Evolutionary conservation across 2,797 vertebrate genomes (phyloP), one percentile per base, ranked within the genome.

Genomic region (Sylvia borin): DNA sequence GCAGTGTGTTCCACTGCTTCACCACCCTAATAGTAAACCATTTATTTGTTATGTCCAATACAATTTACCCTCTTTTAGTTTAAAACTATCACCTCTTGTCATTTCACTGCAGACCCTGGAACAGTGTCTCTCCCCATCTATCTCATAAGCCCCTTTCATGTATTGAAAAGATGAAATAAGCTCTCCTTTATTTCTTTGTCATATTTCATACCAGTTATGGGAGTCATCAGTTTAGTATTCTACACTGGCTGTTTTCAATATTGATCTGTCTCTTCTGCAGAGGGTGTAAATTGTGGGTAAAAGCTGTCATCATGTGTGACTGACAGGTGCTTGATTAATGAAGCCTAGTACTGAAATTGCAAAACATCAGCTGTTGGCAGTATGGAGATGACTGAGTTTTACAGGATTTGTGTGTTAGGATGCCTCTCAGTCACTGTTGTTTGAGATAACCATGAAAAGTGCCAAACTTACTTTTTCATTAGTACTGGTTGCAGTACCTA

Each of bases 241-340:
- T 94, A 31, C 32, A 40, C 51, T 60, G 85, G 45, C 38, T 92
- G 51, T 87, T 95, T 96, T 91, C 84, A 83, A 26, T 90, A 92
- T 71, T 87, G 91, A 82, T 95, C 74, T 94, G 38, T 85, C 25
- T 91, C 85, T 84, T 88, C 66, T 92, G 68, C 43, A 90, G 68
- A 65, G 21, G 3, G 84, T 92, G 78, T 88, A 91, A 92, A 94
- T 92, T 82, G 43, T 68, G 38, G 34, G 17, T 82, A 89, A 75
- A 88, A 88, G 26, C 70, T 85, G 57, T 64, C 60, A 54, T 92
- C 47, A 51, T 61, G 11, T 47, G n/a, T 89, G 66, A 90, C 66
- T 95, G 90, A 29, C 79, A 85, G 66, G 38, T 84, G 91, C 84
- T 95, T 47, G 31, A 57, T 91, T 87, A 82, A 76, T 68, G 62